phyloP scores from a whole-genome alignment of 2,113 vertebrate genomes.

The Eretmodus cyanostictus region DNA sequence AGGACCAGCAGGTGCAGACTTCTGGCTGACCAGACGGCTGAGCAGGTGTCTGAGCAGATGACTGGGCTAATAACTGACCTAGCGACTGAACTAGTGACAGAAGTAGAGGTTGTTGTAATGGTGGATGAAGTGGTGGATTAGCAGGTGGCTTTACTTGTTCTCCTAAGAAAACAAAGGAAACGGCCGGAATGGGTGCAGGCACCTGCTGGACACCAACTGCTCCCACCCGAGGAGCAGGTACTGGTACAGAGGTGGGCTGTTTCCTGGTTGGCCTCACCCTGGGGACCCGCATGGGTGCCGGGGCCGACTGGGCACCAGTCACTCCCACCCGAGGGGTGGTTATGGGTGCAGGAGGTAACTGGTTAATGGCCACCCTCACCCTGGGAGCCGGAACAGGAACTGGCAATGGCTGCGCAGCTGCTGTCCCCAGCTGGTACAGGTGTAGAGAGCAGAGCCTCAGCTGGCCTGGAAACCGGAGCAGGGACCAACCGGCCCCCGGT shows the following conservation, averaged over 20 bases:
- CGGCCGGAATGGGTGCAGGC: not conserved
- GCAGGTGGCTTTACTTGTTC: not conserved
- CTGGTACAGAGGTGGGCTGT: not conserved
- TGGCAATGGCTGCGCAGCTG: not conserved
- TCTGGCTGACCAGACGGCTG: not conserved
- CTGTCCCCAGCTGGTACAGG: not conserved
- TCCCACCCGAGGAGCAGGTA: not conserved
- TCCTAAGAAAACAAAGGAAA: not conserved
- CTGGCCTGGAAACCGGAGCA: not conserved
- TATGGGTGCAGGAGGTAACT: not conserved
- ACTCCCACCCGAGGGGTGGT: not conserved
- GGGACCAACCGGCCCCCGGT: not conserved
- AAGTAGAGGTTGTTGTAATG: not conserved
- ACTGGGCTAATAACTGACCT: not conserved
- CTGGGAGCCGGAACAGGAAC: not conserved
- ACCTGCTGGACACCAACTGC: not conserved
- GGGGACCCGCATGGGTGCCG: not conserved
- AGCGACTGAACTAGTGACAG: not conserved
- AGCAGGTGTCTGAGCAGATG: not conserved
- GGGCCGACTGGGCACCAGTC: not conserved
- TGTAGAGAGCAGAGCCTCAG: not conserved
- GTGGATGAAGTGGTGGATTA: not conserved
- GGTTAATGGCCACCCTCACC: not conserved
- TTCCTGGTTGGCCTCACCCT: not conserved
- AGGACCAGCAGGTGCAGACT: not conserved